Percentiles rank a stretch among this genome's conserved stretches.
These are phyloP conservation scores for Stenopsyche tienmushanensis DNA, from an alignment of 1,140 invertebrate species.

Conservation along the genomic window DNA sequence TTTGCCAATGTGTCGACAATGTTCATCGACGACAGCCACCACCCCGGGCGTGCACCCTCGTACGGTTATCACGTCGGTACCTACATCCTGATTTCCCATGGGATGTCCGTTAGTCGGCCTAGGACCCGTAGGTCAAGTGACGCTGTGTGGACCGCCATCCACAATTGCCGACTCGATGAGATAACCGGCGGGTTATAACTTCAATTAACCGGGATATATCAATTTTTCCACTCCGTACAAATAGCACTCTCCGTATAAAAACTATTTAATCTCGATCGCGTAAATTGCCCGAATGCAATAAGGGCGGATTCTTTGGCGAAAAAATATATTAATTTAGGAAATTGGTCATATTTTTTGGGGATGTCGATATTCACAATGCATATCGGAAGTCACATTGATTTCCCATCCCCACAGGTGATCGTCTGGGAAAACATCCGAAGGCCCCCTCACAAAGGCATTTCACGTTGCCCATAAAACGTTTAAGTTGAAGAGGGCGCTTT, in stretches of 20 bases:
- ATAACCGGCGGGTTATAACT: constrained; percentile 3
- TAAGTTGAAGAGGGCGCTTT: constrained; percentile 26
- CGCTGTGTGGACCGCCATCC: not conserved
- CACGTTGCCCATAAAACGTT: constrained; percentile 35
- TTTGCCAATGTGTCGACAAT: constrained; percentile 1
- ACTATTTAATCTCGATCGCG: too few relatives aligned
- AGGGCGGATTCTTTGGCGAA: too few relatives aligned
- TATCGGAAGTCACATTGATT: not conserved
- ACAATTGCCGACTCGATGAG: not conserved
- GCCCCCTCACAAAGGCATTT: constrained; percentile 30
- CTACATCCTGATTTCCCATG: constrained; percentile 23
- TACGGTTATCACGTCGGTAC: constrained; percentile 13
- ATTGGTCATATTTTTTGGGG: too few relatives aligned
- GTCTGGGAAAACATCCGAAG: constrained; percentile 24
- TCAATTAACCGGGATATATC: constrained; percentile 9
- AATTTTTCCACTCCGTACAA: too few relatives aligned
- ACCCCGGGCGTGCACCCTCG: not conserved
- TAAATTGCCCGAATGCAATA: too few relatives aligned
- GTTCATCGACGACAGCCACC: not conserved
- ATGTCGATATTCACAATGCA: not conserved
- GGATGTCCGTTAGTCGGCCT: constrained; percentile 25
- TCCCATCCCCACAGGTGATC: constrained; percentile 15
- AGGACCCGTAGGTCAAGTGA: constrained; percentile 23
- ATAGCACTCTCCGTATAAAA: too few relatives aligned
- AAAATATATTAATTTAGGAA: too few relatives aligned